Evolutionary conservation across 2,888 invertebrate species (phyloP), one percentile per base, ranked within the genome.

Genomic region (Euzetes globulus): DNA sequence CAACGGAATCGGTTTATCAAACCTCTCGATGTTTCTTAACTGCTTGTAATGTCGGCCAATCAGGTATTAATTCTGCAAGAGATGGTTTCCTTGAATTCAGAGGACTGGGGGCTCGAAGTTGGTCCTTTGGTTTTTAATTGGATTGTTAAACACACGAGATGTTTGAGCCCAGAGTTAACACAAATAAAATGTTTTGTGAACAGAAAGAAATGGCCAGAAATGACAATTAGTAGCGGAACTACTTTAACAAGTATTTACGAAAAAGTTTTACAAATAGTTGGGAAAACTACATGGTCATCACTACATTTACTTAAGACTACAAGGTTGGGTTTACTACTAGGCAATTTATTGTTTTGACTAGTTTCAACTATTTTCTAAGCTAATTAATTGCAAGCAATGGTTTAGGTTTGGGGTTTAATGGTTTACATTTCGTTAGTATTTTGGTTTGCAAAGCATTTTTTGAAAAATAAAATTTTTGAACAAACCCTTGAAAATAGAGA

Each of bases 11-110:
- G 45, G 65, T 52, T n/a, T 65, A 70, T 76, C 79, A 77, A 78
- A 80, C 80, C 79, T 80, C 79, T 74, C 78, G 75, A 58, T 77
- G 78, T 77, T 75, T 79, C 74, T 78, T 79, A 72, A 79, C 77
- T 72, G 79, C 79, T 73, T 80, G 80, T 25, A 91, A 88, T 81
- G 83, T 87, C 82, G 90, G 90, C 90, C 90, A 91, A 86, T 90
- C 90, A 81, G 88, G 88, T 84, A 90, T 88, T 82, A 90, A 79
- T 72, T 84, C 84, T 41, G 81, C 82, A 75, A 82, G 78, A 27
- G 82, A 82, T 58, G 79, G 78, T 60, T 81, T 78, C 71, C 81
- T 79, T 72, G 76, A 77, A 70, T 76, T 77, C 27, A 76, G 75
- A 65, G 78, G 76, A 65, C 76, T 76, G 37, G 71, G 55, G 22